Evolutionary conservation across 2,888 invertebrate genomes (phyloP).

Genomic region (Dryadula phaetusa): DNA sequence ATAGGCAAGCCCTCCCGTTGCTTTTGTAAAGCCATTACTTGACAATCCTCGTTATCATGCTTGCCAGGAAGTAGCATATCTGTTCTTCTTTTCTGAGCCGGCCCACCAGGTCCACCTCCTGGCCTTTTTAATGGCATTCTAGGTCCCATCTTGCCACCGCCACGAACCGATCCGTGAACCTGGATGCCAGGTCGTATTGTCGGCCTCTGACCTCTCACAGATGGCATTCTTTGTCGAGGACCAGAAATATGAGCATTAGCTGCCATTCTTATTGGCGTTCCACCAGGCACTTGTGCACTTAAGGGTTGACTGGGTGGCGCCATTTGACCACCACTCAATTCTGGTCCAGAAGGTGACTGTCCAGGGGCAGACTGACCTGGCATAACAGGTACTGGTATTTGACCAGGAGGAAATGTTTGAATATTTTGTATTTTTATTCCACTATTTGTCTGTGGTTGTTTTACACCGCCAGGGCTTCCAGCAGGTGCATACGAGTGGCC

Average conservation of each 20-base stretch:
- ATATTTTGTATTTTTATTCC: conserved; percentile 74
- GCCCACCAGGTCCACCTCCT: conserved; percentile 56
- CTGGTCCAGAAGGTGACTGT: conserved; percentile 50
- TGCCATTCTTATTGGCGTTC: conserved; percentile 72
- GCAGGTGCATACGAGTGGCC: conserved; percentile 60
- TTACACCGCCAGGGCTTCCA: conserved; percentile 70
- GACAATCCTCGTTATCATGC: conserved; percentile 90
- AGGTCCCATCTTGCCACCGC: conserved; percentile 59
- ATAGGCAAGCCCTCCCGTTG: conserved; percentile 89
- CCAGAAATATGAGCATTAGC: conserved; percentile 64
- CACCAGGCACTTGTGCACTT: conserved; percentile 61
- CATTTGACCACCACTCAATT: conserved; percentile 52
- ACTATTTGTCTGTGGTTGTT: conserved; percentile 55
- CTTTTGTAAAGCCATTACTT: conserved; percentile 90
- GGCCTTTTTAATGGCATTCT: conserved; percentile 77
- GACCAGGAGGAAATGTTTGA: conserved; percentile 72
- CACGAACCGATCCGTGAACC: conserved; percentile 71
- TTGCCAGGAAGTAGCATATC: conserved; percentile 88
- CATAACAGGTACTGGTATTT: conserved; percentile 51
- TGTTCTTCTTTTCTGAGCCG: conserved; percentile 78
- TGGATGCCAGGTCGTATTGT: conserved; percentile 73
- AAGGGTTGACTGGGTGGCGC: conserved; percentile 47
- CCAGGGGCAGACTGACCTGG: conserved; percentile 51
- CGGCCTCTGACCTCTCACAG: conserved; percentile 64
- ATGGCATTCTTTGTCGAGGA: conserved; percentile 67